Evolutionary conservation across 2,113 vertebrate genomes (phyloP), one percentile per base, ranked within the genome.

Genomic region (Prolemur simus): DNA sequence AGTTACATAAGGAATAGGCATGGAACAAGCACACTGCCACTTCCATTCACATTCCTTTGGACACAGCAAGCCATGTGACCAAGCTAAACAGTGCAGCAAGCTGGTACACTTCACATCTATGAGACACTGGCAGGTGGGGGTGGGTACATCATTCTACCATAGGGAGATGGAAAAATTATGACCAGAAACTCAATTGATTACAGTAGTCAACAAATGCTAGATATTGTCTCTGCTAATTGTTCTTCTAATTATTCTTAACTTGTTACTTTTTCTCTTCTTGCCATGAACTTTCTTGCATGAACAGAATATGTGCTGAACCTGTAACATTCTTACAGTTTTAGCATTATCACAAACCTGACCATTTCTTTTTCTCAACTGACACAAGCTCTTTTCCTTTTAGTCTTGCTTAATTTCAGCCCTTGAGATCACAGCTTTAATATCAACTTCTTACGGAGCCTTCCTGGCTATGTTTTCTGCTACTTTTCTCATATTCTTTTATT

Each of bases 251-350:
- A 63, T 78, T 88, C 10, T 56, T 84, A 73, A 83, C 20, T 6
- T 82, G 2, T 87, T 71, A 20, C 14, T 74, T 77, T 87, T 73
- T 27, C 64, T 66, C 15, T 49, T 89, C 32, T 76, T 82, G n/a
- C 27, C 47, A 21, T 69, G 39, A 86, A 66, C 34, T 82, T 86
- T 64, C 37, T 83, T 63, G 54, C 49, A 88, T 64, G 63, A 66
- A 66, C 23, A 87, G 29, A 84, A 15, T 29, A 64, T 82, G 21
- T 95, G 32, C 45, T 64, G 45, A 88, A 84, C 45, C 8, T 88
- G 45, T 78, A 66, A 39, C 52, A 71, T 87, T 76, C 14, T 73
- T 94, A 60, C 39, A 39, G 68, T 88, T 94, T 91, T 95, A 71
- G 68, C 27, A 66, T 45, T n/a, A 17, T 34, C 56, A 27, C 12